These are phyloP conservation scores for Oncopeltus fasciatus DNA, from an alignment of 1,140 invertebrate genomes.

Conservation along the genomic window DNA sequence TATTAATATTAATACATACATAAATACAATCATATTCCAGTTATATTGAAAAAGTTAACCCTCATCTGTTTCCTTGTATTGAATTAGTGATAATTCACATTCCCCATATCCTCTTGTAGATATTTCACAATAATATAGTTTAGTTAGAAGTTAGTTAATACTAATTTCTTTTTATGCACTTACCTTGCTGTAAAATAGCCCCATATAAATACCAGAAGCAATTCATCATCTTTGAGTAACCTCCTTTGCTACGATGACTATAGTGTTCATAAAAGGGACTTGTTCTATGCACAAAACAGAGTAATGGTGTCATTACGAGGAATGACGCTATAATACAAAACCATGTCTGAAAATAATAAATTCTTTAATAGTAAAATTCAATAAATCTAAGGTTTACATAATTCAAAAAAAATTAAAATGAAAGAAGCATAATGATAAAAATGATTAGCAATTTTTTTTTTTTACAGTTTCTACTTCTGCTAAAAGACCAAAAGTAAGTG, in stretches of 20 bases:
- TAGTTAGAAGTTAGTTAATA: neutral
- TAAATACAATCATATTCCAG: neutral
- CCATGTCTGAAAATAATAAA: too few species aligned
- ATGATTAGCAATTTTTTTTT: too few species aligned
- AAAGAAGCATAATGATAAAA: too few species aligned
- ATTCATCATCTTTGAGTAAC: conserved; percentile 52
- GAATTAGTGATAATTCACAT: neutral
- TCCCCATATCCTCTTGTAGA: too few species aligned
- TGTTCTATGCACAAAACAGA: conserved; percentile 58
- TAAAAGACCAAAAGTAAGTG: too few species aligned
- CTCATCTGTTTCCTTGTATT: neutral
- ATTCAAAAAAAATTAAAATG: too few species aligned
- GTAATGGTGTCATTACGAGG: conserved; percentile 56
- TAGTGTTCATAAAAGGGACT: conserved; percentile 54
- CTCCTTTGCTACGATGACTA: conserved; percentile 35
- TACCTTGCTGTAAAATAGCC: conserved; percentile 79
- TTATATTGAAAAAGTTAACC: neutral
- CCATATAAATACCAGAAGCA: conserved; percentile 85
- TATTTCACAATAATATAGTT: too few species aligned
- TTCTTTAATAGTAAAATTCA: too few species aligned
- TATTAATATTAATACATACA: neutral
- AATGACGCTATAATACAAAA: conserved; percentile 53
- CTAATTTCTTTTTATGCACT: neutral
- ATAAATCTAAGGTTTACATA: too few species aligned
- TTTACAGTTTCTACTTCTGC: too few species aligned